Evolutionary conservation across 2,888 invertebrate species (phyloP).

Genomic region (Cosmorhoe ocellata): DNA sequence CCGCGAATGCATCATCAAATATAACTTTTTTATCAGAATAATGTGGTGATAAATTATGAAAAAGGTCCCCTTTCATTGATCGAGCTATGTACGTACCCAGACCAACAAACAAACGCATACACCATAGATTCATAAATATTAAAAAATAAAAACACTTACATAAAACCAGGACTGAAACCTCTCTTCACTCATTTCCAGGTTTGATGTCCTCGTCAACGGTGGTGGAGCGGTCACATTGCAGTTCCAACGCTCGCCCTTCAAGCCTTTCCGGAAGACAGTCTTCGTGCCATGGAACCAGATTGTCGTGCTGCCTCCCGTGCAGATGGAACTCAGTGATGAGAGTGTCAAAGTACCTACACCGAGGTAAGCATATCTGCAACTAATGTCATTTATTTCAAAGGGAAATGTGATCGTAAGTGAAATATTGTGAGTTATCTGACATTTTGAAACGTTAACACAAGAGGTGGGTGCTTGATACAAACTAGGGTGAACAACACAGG

Average conservation of each 20-base stretch:
- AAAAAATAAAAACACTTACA: not conserved
- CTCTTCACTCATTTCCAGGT: slow-evolving; percentile 83
- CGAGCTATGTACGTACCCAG: too few species aligned
- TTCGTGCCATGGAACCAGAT: slow-evolving; percentile 99
- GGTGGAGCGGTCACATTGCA: slow-evolving; percentile 98
- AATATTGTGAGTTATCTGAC: too few species aligned
- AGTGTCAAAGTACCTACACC: slow-evolving; percentile 79
- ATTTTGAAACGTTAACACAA: too few species aligned
- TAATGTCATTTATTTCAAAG: not conserved
- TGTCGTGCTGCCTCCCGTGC: slow-evolving; percentile 93
- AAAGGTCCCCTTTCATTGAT: too few species aligned
- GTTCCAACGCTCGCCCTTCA: slow-evolving; percentile 97
- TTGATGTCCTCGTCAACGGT: slow-evolving; percentile 99
- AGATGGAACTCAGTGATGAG: slow-evolving; percentile 92
- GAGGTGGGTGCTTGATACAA: too few species aligned
- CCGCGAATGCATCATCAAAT: too few species aligned
- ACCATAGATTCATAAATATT: too few species aligned
- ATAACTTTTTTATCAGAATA: too few species aligned
- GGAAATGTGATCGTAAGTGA: too few species aligned
- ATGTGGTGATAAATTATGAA: too few species aligned
- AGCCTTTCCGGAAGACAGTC: slow-evolving; percentile 92
- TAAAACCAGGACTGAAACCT: slow-evolving; percentile 8
- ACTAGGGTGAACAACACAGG: too few species aligned
- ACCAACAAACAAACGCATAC: too few species aligned
- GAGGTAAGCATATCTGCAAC: slow-evolving; percentile 50